Base-by-base conservation (phyloP, 2,113 vertebrate species). In the Pogona vitticeps region DNA sequence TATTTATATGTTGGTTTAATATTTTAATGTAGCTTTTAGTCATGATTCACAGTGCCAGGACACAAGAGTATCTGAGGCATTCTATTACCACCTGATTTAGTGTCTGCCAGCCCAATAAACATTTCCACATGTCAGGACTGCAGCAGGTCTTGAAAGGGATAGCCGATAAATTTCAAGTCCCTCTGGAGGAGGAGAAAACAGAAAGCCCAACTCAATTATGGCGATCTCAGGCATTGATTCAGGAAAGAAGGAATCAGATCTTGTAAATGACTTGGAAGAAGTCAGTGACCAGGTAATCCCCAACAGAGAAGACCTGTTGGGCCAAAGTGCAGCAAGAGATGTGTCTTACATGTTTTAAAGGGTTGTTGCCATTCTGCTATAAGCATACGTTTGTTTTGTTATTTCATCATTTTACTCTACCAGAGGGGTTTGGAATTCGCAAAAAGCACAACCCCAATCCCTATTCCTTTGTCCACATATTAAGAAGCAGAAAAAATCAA, bases 131-230 rank as follows among this genome's bases (percentile, higher is more conserved):
- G 72, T 87, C 79, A 81, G 14, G 84, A 68, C 67, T 89, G 38
- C 14, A 61, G 15, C 77, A 80, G 63, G 17, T 88, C 68, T 90
- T 83, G 28, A 28, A 87, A 77, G 26, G 88, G 5, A 38, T 56
- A 83, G 31, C 14, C 67, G 88, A 33, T 61, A 31, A 36, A 88
- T 89, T 67, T 77, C 72, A 91, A 88, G 20, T 91, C 7, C 21
- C 20, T 2, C 87, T 92, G 40, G 67, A 15, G 83, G 15, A 91
- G 33, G 8, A 88, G 15, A 86, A 93, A 91, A 90, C 52, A 91
- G 71, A 86, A 90, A 38, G 0, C 14, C 8, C 9, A 78, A 80
- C 85, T 92, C 21, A 86, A 2, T 92, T 91, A 84, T 12, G 2
- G 20, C 82, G 82, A 84, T 90, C 90, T 91, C 78, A 86, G 76